Conservation (phyloP, 2,797 vertebrate species). For the Anguilla obscura region DNA sequence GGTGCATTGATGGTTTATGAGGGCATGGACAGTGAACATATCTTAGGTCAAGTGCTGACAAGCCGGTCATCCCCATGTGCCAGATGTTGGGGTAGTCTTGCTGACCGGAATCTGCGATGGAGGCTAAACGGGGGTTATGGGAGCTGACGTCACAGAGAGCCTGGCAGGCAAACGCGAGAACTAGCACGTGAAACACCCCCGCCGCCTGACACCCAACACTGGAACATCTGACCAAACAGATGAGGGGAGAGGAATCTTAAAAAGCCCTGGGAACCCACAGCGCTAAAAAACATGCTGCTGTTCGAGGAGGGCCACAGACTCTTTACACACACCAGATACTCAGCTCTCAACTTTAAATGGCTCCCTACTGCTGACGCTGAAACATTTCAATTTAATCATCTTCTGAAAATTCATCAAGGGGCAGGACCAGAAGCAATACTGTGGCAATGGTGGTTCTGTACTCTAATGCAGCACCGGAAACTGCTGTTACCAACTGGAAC, state of each 20-base stretch:
- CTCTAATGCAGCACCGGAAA: background rate
- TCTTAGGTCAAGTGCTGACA: background rate
- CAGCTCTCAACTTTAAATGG: background rate
- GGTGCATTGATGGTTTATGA: background rate
- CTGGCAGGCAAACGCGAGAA: conserved; percentile 66
- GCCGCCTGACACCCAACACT: conserved; percentile 69
- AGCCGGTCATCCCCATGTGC: background rate
- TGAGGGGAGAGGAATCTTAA: conserved; percentile 21
- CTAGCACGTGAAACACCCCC: conserved; percentile 58
- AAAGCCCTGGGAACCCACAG: background rate
- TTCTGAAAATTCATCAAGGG: background rate
- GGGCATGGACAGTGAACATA: background rate
- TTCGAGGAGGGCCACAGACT: background rate
- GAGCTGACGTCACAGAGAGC: conserved; percentile 48
- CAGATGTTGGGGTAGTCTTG: background rate
- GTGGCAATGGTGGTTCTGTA: background rate
- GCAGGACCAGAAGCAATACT: background rate
- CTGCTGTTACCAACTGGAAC: background rate
- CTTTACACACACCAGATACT: background rate
- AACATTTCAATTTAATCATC: background rate
- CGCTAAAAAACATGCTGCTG: background rate
- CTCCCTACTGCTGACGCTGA: background rate
- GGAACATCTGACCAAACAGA: conserved; percentile 72
- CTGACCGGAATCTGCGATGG: background rate
- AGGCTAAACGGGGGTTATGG: conserved; percentile 41